Evolutionary conservation across 2,797 vertebrate species (phyloP).

Genomic region (Thamnophis elegans): DNA sequence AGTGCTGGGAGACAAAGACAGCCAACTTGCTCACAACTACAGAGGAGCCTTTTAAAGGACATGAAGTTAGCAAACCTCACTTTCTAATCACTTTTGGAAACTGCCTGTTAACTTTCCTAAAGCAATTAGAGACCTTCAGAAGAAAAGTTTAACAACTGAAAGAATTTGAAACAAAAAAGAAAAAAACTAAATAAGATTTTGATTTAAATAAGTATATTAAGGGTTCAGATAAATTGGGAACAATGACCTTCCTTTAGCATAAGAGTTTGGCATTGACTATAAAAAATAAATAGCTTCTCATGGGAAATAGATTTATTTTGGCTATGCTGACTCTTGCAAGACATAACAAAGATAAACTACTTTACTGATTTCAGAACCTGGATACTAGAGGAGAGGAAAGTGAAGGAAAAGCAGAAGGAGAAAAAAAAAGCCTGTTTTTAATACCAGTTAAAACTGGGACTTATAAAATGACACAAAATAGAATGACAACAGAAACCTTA

Average conservation of each 20-base stretch:
- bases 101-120: too few species aligned
- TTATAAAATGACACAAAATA: not conserved
- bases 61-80: too few species aligned
- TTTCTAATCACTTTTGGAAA: too few species aligned
- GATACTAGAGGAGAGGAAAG: not conserved
- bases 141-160: too few species aligned
- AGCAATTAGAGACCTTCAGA: too few species aligned
- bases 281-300: not conserved
- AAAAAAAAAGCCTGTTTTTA: not conserved
- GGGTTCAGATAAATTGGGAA: not conserved
- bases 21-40: too few species aligned
- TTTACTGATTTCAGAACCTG: not conserved
- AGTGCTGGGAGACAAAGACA: too few species aligned
- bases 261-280: not conserved
- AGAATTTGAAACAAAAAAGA: too few species aligned
- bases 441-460: not conserved
- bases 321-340: not conserved
- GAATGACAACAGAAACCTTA: not conserved
- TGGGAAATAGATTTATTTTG: not conserved
- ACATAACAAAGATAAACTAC: not conserved
- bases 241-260: too few species aligned
- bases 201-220: too few species aligned
- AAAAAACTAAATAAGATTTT: too few species aligned
- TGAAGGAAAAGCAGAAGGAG: not conserved
- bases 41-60: too few species aligned